These are phyloP conservation scores for Zaprionus kolodkinae DNA, from an alignment of 1,140 invertebrate species.

Conservation along the genomic window DNA sequence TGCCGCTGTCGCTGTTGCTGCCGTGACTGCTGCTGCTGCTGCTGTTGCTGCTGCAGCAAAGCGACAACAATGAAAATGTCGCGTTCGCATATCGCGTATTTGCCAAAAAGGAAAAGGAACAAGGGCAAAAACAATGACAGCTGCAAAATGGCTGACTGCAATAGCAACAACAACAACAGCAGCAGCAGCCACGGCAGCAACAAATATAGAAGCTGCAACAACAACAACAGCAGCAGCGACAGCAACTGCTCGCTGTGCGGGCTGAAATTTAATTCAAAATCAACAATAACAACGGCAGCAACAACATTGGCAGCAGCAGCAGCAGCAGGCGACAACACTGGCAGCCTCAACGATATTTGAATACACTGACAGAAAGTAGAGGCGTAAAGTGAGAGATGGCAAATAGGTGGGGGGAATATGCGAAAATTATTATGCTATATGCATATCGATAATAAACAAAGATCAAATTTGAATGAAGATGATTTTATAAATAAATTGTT, in stretches of 20 bases:
- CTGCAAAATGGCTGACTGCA: constrained; percentile 66
- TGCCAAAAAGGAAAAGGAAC: constrained; percentile 46
- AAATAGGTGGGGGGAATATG: no score
- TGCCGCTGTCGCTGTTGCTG: constrained; percentile 28
- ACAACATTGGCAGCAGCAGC: neutral
- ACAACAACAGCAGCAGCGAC: neutral
- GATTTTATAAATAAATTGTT: no score
- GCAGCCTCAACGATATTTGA: constrained; percentile 5
- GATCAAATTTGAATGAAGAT: no score
- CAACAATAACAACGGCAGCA: constrained; percentile 61
- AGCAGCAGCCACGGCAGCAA: constrained; percentile 48
- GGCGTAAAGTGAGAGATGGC: neutral
- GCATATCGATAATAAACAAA: no score
- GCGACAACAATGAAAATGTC: constrained; percentile 75
- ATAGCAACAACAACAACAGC: constrained; percentile 31
- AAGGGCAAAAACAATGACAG: constrained; percentile 63
- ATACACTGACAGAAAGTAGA: constrained; percentile 34
- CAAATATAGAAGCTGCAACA: constrained; percentile 43
- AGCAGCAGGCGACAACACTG: neutral
- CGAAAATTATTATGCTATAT: no score
- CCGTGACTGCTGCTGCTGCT: constrained; percentile 26
- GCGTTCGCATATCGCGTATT: constrained; percentile 63
- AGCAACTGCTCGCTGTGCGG: neutral
- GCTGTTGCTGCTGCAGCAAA: constrained; percentile 47
- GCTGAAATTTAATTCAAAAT: constrained; percentile 78